Base-by-base conservation (phyloP, 1,140 invertebrate genomes). In the Drosophila virilis region DNA sequence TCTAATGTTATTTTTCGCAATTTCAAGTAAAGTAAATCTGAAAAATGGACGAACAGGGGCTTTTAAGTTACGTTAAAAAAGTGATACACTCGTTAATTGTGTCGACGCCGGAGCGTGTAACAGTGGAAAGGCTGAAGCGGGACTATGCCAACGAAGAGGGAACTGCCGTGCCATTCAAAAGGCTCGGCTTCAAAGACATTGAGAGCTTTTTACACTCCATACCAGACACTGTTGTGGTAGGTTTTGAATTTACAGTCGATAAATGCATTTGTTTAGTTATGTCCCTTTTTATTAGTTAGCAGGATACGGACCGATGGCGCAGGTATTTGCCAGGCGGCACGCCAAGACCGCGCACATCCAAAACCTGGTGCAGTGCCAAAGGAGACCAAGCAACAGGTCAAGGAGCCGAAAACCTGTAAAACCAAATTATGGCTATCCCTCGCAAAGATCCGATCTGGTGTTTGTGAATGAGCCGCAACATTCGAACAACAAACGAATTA, bases 21-120 rank as follows among this genome's bases (percentile, higher is more conserved):
- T 15, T 17, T 10, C 1, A 10, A 8, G 8, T 17, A 2, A 37
- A 10, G n/a, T 9, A 37, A 3, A 17, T 37, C 28, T 8, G 2
- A 7, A 72, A 32, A 38, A 90, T 86, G 81, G 66, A 70, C 2
- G 45, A 43, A 4, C 32, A 55, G 0, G 70, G 61, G 6, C 43
- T 59, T 0, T 40, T 90, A 6, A 46, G 58, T 46, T 60, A 78
- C 42, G 73, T 85, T 5, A 91, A 92, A 15, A 74, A 57, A 37
- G 48, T 92, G 1, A 59, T 92, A 10, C 88, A 83, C 52, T 82
- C 91, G 1, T 32, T 92, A 33, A 54, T 92, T 10, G 58, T 90
- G 10, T 92, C 91, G 6, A 52, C 71, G 2, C 80, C 91, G 1
- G 9, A 54, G 1, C 13, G 17, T 0, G 74, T 92, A 43, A 92